Base-by-base conservation (phyloP, 2,888 invertebrate genomes). In the Timema podura region DNA sequence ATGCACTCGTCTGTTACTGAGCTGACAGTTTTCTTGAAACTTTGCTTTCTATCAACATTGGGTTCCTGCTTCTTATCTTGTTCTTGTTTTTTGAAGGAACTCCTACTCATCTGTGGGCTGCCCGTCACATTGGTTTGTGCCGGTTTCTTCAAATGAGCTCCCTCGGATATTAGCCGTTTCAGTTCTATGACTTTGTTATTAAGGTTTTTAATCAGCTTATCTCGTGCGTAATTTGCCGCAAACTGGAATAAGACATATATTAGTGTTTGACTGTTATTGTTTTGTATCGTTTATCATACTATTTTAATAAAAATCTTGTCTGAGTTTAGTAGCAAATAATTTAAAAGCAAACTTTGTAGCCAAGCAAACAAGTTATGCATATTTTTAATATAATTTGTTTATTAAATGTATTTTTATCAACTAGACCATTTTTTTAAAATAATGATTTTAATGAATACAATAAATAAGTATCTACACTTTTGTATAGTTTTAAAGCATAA, bases 211-310 rank as follows among this genome's bases (percentile, higher is more conserved):
- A 95, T 89, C 16, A 96, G 85, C 76, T 93, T 91, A 76, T 95
- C 94, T 79, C 92, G 91, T 68, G 94, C 94, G 83, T 92, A 96
- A 79, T 96, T 93, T 30, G 96, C 95, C 68, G 96, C 96, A 84
- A 93, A 93, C 83, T 85, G 78, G 67, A 80, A 80, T 75, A 71
- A 73, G 74, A 76, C 47, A 67, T n/a, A n/a, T n/a, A n/a, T n/a
- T n/a, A n/a, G n/a, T n/a, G n/a, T n/a, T n/a, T n/a, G n/a, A n/a
- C n/a, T n/a, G n/a, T n/a, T n/a, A n/a, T n/a, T n/a, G n/a, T n/a
- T n/a, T 49, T 49, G 49, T 49, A 49, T 49, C 49, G 11, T n/a
- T n/a, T n/a, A n/a, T n/a, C n/a, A n/a, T n/a, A n/a, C n/a, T n/a
- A n/a, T n/a, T n/a, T n/a, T n/a, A n/a, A n/a, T n/a, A n/a, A n/a